phyloP scores from a whole-genome alignment of 2,797 vertebrate species.

The Hippopotamyrus pictus region DNA sequence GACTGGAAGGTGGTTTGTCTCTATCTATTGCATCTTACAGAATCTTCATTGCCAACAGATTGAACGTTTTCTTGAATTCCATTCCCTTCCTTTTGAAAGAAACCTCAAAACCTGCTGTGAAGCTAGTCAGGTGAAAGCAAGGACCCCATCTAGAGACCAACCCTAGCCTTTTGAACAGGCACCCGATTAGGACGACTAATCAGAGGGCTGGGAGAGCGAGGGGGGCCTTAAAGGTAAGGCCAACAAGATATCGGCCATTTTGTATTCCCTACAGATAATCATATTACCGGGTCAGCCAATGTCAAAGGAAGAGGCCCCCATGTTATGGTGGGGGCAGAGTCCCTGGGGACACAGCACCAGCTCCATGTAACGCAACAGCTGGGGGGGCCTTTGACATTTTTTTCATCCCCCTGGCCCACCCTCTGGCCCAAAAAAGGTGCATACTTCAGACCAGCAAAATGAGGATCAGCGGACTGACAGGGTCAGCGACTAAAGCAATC shows the following conservation, averaged over 20 bases:
- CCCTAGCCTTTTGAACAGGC: not conserved
- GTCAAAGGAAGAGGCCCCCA: not conserved
- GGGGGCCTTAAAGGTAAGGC: not conserved
- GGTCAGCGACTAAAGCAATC: not conserved
- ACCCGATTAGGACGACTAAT: not conserved
- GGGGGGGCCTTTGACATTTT: not conserved
- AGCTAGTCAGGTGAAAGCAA: not conserved
- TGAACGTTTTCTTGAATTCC: not conserved
- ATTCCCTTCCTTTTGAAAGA: not conserved
- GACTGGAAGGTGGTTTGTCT: not conserved
- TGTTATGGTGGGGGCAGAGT: not conserved
- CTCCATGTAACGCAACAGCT: not conserved
- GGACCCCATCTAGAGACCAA: not conserved
- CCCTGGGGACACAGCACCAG: not conserved
- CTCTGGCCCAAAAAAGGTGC: not conserved
- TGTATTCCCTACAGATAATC: not conserved
- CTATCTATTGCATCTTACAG: not conserved
- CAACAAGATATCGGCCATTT: not conserved
- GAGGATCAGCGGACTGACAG: constrained; percentile 15
- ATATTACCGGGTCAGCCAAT: not conserved
- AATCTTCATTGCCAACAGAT: not conserved
- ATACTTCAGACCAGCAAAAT: not conserved
- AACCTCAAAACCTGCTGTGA: not conserved
- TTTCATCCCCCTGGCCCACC: not conserved
- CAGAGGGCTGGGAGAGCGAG: not conserved